Base-by-base conservation (phyloP, 2,888 invertebrate genomes). In the Homarus gammarus region DNA sequence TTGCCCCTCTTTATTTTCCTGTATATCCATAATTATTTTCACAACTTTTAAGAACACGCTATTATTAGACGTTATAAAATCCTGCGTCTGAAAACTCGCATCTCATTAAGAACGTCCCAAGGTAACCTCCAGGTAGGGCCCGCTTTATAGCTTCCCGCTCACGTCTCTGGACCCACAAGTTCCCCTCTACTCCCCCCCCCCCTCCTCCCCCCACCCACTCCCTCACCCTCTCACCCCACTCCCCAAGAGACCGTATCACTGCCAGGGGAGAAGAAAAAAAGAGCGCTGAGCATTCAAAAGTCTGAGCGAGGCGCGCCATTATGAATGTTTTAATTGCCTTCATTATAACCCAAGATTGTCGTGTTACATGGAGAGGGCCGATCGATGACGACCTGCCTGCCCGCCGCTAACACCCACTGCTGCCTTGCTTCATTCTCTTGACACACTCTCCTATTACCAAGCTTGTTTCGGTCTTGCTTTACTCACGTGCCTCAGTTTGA, bases 301-400 rank as follows among this genome's bases (percentile, higher is more conserved):
- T 56, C 18, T 56, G 56, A 56, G 56, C 56, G 18, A 22, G 56
- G 56, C 56, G 22, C 56, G 56, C 56, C 56, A 56, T 56, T 56
- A 56, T 22, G 56, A 56, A 56, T 56, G 56, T 56, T 56, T 56
- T 56, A 56, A 56, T 56, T 56, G 22, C 56, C 56, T 56, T 56
- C 56, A 56, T 56, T 56, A 56, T 56, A 56, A 22, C 56, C 22
- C 56, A 22, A 56, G 56, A 56, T 1, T 56, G 56, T 56, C 56
- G 56, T 56, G 56, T 5, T 22, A 5, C 15, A 5, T 22, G 56
- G 15, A 22, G 56, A 44, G 15, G 56, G 18, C 18, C 15, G 18
- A 56, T 56, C 56, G 56, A 56, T 56, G 44, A 12, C 44, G 44
- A 12, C 44, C 44, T 44, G 18, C 56, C 56, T 56, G 22, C 15